A percentile compares a stretch with the other conserved stretches of the same genome.
Evolutionary conservation across 2,113 vertebrate species (phyloP).

Genomic region (Lutjanus erythropterus): DNA sequence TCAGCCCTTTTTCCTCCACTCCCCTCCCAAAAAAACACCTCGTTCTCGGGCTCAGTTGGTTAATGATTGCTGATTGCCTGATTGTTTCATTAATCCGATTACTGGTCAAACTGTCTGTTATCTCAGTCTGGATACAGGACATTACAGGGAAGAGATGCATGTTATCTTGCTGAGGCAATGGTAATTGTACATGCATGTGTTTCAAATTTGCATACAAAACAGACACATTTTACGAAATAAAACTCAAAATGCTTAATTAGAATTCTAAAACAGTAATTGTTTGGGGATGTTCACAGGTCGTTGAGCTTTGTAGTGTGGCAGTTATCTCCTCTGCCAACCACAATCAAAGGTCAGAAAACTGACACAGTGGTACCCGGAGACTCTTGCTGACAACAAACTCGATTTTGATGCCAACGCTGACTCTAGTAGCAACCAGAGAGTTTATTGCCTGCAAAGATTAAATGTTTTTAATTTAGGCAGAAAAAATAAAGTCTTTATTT

Average conservation of each 20-base stretch:
- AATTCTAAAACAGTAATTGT: not conserved
- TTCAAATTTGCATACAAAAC: constrained; percentile 3
- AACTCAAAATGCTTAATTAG: not conserved
- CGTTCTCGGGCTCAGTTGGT: constrained; percentile 24
- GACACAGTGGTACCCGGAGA: too few species aligned
- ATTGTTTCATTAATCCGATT: constrained; percentile 76
- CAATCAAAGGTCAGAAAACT: not conserved
- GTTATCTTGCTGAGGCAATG: constrained; percentile 47
- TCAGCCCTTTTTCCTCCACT: not conserved
- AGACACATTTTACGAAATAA: not conserved
- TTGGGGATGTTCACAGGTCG: not conserved
- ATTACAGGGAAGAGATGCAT: constrained; percentile 58
- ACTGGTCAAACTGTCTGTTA: constrained; percentile 54
- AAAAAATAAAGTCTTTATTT: too few species aligned
- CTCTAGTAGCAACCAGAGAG: not conserved
- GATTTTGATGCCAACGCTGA: not conserved
- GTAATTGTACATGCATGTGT: constrained; percentile 39
- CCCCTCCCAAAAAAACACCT: constrained; percentile 1
- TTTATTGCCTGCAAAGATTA: not conserved
- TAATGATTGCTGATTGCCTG: constrained; percentile 67
- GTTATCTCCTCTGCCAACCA: not conserved
- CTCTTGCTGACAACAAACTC: not conserved
- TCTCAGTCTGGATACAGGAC: constrained; percentile 51
- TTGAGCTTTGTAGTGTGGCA: not conserved
- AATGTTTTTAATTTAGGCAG: not conserved